These are phyloP conservation scores for Microtus pennsylvanicus DNA, from an alignment of 2,113 vertebrate genomes.

Conservation along the genomic window DNA sequence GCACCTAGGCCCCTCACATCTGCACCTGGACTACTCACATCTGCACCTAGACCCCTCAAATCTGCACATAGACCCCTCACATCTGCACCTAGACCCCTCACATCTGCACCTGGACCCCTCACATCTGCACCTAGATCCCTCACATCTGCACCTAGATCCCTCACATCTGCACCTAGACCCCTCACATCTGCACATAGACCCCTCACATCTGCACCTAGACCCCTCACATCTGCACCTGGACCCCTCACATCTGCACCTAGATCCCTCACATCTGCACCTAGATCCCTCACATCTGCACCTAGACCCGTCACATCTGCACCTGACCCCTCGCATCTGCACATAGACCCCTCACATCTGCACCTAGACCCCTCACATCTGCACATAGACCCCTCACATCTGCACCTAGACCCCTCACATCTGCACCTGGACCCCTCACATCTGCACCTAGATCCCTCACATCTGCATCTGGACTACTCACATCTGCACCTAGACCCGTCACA, in stretches of 20 bases:
- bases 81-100: too few species aligned
- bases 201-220: neutral
- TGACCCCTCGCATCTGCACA: neutral
- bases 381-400: too few species aligned
- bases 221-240: neutral
- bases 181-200: neutral
- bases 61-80: neutral
- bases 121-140: neutral
- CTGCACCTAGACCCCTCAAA: neutral
- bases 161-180: neutral
- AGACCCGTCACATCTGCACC: too few species aligned
- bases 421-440: too few species aligned
- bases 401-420: neutral
- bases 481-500: too few species aligned
- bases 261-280: too few species aligned
- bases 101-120: neutral
- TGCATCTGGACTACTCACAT: neutral
- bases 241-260: neutral
- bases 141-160: neutral
- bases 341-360: too few species aligned
- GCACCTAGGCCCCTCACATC: too few species aligned
- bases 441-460: neutral
- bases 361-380: neutral
- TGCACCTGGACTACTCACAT: neutral
- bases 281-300: neutral